Conservation (phyloP, 2,113 vertebrate species). For the Phaetusa simplex region DNA sequence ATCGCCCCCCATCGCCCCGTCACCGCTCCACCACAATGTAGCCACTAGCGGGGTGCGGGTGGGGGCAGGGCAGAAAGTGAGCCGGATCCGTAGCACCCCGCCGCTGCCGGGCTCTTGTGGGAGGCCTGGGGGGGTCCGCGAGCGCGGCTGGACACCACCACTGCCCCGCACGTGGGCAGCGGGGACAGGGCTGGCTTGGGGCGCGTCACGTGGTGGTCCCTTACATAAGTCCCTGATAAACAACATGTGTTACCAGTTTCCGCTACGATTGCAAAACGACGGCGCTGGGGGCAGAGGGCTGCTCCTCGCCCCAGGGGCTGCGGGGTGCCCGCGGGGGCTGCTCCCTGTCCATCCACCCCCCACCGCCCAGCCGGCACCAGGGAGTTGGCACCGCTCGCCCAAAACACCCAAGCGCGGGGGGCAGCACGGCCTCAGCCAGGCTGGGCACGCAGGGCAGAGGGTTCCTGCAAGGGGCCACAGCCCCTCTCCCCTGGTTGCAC, state of each 20-base stretch:
- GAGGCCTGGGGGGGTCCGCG: not conserved
- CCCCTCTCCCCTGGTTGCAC: not conserved
- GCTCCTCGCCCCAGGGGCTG: not conserved
- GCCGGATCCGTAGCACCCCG: fast-evolving
- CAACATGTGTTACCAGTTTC: slow-evolving; percentile 40
- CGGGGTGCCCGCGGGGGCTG: fast-evolving
- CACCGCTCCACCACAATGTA: fast-evolving
- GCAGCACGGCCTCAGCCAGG: not conserved
- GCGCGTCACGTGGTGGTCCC: not conserved
- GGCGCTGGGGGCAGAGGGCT: not conserved
- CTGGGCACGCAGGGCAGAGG: not conserved
- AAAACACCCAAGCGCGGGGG: fast-evolving
- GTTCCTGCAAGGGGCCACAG: not conserved
- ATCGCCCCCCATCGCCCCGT: fast-evolving
- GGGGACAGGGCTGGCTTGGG: not conserved
- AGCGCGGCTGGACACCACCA: fast-evolving
- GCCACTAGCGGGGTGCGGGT: not conserved
- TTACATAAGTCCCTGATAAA: slow-evolving; percentile 35
- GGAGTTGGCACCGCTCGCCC: not conserved
- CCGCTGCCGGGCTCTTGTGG: too few relatives aligned
- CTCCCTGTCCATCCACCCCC: not conserved
- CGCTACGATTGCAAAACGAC: not conserved
- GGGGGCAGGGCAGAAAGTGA: not conserved
- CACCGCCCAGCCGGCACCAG: fast-evolving
- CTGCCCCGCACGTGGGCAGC: not conserved